Evolutionary conservation across 2,113 vertebrate species (phyloP).

Genomic region (Dipodomys ordii): DNA sequence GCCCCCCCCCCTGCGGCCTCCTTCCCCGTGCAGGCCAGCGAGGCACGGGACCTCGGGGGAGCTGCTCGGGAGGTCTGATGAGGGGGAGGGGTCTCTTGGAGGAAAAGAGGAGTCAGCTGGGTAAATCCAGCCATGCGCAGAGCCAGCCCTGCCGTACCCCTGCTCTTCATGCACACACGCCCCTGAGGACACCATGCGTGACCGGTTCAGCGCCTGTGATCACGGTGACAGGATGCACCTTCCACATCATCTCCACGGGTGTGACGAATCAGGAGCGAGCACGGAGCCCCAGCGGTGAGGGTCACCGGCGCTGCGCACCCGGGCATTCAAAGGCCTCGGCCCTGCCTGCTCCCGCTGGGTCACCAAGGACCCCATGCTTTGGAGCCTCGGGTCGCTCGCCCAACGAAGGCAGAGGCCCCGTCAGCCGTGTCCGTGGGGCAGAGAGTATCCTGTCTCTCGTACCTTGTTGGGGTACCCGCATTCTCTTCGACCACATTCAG

Average conservation of each 20-base stretch:
- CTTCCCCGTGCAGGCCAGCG: neutral
- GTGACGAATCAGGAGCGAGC: neutral
- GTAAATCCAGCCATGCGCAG: neutral
- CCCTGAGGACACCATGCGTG: neutral
- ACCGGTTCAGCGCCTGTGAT: too few relatives aligned
- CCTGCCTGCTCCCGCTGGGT: neutral
- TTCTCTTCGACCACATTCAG: neutral
- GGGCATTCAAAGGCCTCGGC: neutral
- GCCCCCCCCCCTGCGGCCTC: neutral
- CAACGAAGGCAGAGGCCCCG: neutral
- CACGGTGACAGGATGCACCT: too few relatives aligned
- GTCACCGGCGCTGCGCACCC: fast-evolving
- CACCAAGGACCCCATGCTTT: neutral
- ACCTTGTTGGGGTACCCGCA: too few relatives aligned
- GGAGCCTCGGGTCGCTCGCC: neutral
- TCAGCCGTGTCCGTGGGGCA: too few relatives aligned
- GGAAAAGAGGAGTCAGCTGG: neutral
- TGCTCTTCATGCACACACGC: neutral
- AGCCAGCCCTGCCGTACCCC: neutral
- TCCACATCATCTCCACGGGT: neutral
- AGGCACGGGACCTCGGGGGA: neutral
- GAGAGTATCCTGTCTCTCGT: neutral
- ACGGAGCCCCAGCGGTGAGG: fast-evolving
- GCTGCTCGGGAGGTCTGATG: neutral
- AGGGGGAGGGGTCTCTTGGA: neutral